phyloP scores from a whole-genome alignment of 1,140 invertebrate species.

The Triops cancriformis region DNA sequence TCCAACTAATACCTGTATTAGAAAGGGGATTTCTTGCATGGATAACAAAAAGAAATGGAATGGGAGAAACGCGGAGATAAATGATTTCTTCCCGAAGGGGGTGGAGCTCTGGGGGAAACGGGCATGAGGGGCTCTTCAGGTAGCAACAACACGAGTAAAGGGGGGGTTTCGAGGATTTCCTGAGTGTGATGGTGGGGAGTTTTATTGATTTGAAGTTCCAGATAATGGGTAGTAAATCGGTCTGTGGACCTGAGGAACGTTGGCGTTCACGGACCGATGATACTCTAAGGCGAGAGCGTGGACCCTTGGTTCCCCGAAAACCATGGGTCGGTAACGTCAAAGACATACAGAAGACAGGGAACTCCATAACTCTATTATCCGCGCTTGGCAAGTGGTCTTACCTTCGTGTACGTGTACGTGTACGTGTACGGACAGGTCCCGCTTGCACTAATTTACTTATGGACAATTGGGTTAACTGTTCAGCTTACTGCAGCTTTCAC shows the following conservation, averaged over 20 bases:
- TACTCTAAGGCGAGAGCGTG: not conserved
- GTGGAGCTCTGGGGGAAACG: not conserved
- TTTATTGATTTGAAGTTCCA: slow-evolving; percentile 4
- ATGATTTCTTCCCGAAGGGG: not conserved
- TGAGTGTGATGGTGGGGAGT: not conserved
- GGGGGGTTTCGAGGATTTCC: not conserved
- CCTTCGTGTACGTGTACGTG: no score
- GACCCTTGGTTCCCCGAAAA: not conserved
- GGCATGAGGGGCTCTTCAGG: not conserved
- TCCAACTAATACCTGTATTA: no score
- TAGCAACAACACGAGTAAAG: not conserved
- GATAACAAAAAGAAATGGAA: no score
- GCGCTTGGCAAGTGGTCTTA: no score
- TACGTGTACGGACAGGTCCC: no score
- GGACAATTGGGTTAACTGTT: no score
- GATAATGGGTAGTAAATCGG: not conserved
- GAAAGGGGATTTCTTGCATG: no score
- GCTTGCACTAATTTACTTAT: no score
- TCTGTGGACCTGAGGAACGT: not conserved
- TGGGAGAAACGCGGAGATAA: no score
- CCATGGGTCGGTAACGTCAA: not conserved
- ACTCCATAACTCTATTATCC: no score
- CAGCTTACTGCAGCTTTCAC: no score
- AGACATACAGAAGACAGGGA: not conserved
- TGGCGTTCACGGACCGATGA: not conserved